A percentile compares a stretch with the other conserved stretches of the same genome.
Conservation (phyloP, 2,797 vertebrate genomes). For the Propithecus perrieri region DNA sequence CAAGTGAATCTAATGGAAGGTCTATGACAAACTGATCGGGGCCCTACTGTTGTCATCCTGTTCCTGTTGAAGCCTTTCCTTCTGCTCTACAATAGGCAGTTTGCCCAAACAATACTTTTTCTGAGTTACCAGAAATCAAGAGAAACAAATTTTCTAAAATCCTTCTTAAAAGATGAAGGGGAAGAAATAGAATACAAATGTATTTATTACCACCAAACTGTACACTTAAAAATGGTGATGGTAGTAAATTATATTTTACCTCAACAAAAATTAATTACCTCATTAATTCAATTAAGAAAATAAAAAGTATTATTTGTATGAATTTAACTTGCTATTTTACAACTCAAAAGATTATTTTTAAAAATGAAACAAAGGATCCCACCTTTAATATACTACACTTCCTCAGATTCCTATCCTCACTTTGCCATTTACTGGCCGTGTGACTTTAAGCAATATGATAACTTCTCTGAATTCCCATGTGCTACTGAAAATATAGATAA, state of each 20-base stretch:
- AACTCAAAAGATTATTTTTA: not conserved
- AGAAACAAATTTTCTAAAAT: not conserved
- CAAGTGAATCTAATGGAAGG: not conserved
- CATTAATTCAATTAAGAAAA: not conserved
- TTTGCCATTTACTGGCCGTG: not conserved
- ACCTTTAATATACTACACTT: not conserved
- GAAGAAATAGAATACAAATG: not conserved
- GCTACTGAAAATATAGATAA: slow-evolving; percentile 19
- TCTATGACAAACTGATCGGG: not conserved
- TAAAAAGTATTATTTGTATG: not conserved
- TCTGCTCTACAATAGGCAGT: not conserved
- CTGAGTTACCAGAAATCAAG: slow-evolving; percentile 7
- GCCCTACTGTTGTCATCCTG: not conserved
- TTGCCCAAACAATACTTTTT: not conserved
- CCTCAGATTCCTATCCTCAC: not conserved
- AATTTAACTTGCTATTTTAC: not conserved
- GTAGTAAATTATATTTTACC: not conserved
- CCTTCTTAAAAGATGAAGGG: not conserved
- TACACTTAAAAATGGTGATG: not conserved
- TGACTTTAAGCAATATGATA: not conserved
- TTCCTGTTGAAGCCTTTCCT: not conserved
- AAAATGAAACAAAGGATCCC: not conserved
- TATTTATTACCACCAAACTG: not conserved
- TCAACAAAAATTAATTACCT: not conserved
- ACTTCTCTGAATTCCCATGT: not conserved